These are phyloP conservation scores for Dasyurus viverrinus DNA, from an alignment of 2,113 vertebrate genomes.

Conservation along the genomic window DNA sequence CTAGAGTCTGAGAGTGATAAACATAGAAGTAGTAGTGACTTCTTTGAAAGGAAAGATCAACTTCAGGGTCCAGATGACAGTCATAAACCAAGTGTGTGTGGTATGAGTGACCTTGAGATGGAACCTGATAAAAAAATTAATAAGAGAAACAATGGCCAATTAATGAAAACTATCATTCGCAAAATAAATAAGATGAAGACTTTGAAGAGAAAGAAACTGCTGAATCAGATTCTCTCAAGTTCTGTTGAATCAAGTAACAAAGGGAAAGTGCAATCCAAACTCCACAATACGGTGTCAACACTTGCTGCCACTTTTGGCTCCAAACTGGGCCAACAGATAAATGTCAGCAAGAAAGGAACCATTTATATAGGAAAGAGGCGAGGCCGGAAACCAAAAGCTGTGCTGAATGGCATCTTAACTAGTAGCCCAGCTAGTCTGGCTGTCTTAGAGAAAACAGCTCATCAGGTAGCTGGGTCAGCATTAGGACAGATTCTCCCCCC, in stretches of 20 bases:
- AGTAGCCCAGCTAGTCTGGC: constrained; percentile 76
- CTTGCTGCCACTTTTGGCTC: constrained; percentile 95
- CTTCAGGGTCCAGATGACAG: constrained; percentile 81
- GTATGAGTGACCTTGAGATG: constrained; percentile 85
- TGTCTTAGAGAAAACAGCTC: constrained; percentile 84
- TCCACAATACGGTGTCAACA: constrained; percentile 91
- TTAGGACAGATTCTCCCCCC: constrained; percentile 86
- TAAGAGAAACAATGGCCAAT: constrained; percentile 91
- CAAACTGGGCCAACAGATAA: constrained; percentile 96
- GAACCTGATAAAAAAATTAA: constrained; percentile 86
- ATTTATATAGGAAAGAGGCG: constrained; percentile 99
- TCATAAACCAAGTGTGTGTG: constrained; percentile 76
- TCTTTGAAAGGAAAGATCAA: constrained; percentile 83
- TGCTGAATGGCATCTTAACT: constrained; percentile 83
- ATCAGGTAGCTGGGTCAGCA: constrained; percentile 82
- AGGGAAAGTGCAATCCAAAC: constrained; percentile 89
- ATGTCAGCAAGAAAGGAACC: constrained; percentile 98
- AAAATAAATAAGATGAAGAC: constrained; percentile 99
- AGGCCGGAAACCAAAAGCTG: constrained; percentile 95
- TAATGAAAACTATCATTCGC: constrained; percentile 95
- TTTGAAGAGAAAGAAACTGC: constrained; percentile 93
- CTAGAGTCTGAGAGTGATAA: constrained; percentile 80
- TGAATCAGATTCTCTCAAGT: constrained; percentile 90
- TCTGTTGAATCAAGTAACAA: constrained; percentile 85
- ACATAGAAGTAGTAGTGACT: constrained; percentile 79